Conservation (phyloP, 2,113 vertebrate genomes). For the zebrafish (Danio rerio) region GRCz12tu NC_133193.1:52886001-52886500, state of each 20-base stretch:
- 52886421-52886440: neutral
- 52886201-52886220: neutral
- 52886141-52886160: too few species aligned
- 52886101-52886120: too few species aligned
- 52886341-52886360: neutral
- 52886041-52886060: too few species aligned
- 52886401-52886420: constrained; percentile 1
- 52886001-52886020: too few species aligned
- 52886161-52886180: too few species aligned
- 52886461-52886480: constrained; percentile 13
- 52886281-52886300: constrained; percentile 10
- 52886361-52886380: constrained; percentile 23
- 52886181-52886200: neutral
- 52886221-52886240: neutral
- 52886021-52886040: too few species aligned
- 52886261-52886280: neutral
- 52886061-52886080: too few species aligned
- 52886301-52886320: neutral
- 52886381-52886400: neutral
- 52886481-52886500: neutral
- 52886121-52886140: too few species aligned
- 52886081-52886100: too few species aligned
- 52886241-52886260: neutral
- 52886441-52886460: neutral
- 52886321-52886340: neutral